Evolutionary conservation across 2,797 vertebrate genomes (phyloP).

Genomic region (Hydrolagus colliei): DNA sequence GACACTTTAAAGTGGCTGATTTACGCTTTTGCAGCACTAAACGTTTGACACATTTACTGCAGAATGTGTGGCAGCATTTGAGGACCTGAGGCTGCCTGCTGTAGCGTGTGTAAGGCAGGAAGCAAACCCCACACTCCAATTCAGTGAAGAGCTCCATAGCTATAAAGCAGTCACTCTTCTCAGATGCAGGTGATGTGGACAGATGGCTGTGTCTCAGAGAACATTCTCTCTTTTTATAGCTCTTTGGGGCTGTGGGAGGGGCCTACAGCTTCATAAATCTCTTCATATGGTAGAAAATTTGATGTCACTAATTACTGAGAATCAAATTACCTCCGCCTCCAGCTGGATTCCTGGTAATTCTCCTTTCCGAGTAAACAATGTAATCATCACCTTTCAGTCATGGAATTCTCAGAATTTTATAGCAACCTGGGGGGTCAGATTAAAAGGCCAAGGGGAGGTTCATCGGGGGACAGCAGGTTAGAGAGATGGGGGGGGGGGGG

Average conservation of each 20-base stretch:
- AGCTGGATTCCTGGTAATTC: background rate
- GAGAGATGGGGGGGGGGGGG: no score
- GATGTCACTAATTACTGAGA: background rate
- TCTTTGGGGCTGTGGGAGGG: background rate
- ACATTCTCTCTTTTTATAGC: background rate
- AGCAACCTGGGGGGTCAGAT: no score
- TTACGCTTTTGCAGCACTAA: conserved; percentile 42
- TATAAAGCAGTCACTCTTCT: background rate
- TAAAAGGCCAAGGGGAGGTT: no score
- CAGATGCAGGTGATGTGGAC: background rate
- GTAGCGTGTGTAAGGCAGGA: conserved; percentile 48
- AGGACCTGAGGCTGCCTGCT: conserved; percentile 57
- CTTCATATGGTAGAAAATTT: background rate
- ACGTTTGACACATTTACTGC: conserved; percentile 53
- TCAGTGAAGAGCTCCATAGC: conserved; percentile 58
- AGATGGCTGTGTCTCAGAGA: no score
- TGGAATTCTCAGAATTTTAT: no score
- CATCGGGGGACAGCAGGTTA: no score
- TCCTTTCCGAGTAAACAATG: background rate
- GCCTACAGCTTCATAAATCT: background rate
- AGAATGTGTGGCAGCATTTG: conserved; percentile 67
- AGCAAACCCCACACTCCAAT: conserved; percentile 60
- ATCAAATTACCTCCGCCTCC: background rate
- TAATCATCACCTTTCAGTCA: no score
- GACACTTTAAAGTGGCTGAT: conserved; percentile 54